These are phyloP conservation scores for Esox lucius DNA, from an alignment of 2,797 vertebrate genomes.

Conservation along the genomic window DNA sequence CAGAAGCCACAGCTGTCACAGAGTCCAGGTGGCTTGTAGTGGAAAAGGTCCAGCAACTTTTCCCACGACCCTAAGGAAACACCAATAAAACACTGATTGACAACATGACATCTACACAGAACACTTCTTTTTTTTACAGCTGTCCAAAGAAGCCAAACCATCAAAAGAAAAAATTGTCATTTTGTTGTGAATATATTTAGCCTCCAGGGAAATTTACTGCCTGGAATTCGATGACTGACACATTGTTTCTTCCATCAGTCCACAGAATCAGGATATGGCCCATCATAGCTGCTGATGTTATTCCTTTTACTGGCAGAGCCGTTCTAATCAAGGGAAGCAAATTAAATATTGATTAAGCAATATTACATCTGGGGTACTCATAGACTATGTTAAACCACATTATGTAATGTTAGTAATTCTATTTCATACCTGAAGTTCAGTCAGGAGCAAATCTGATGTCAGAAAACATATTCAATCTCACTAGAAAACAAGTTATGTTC, in stretches of 20 bases:
- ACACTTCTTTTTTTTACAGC: background rate
- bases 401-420: conserved; percentile 27
- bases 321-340: conserved; percentile 63
- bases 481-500: conserved; percentile 46
- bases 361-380: background rate
- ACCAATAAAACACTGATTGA: background rate
- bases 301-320: conserved; percentile 78
- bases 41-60: conserved; percentile 91
- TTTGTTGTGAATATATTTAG: conserved; percentile 1
- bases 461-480: conserved; percentile 82
- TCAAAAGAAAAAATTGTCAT: background rate
- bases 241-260: conserved; percentile 83
- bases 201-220: conserved; percentile 57
- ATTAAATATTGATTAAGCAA: background rate
- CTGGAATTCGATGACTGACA: conserved; percentile 85
- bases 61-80: conserved; percentile 75
- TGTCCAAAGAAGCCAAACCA: background rate
- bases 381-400: background rate
- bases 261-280: conserved; percentile 57
- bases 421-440: conserved; percentile 70
- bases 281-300: conserved; percentile 58
- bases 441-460: conserved; percentile 78
- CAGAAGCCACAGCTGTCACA: conserved; percentile 80
- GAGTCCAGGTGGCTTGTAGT: conserved; percentile 87
- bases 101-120: conserved; percentile 1